A percentile compares a stretch with the other conserved stretches of the same genome.
These are phyloP conservation scores for Pteropus alecto DNA, from an alignment of 2,113 vertebrate genomes.

Conservation along the genomic window DNA sequence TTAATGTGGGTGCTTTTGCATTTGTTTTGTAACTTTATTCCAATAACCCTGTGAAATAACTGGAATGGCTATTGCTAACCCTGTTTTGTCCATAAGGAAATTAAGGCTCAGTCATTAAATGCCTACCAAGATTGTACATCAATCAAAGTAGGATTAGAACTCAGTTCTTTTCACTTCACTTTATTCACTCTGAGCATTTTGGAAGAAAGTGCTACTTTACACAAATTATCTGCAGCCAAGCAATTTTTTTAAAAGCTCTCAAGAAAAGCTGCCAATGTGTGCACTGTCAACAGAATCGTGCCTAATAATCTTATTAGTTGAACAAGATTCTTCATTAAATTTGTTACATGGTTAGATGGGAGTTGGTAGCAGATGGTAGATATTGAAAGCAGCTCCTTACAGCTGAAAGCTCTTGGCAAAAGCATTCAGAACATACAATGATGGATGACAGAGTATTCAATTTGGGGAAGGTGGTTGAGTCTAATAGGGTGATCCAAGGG, in stretches of 20 bases:
- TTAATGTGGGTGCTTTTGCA: neutral
- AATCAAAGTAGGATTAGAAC: constrained; percentile 23
- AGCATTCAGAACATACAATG: constrained; percentile 46
- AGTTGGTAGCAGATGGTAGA: constrained; percentile 66
- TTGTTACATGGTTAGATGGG: constrained; percentile 38
- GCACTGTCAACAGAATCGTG: constrained; percentile 60
- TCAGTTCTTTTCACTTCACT: neutral
- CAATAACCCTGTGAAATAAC: neutral
- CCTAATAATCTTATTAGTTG: constrained; percentile 60
- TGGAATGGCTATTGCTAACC: neutral
- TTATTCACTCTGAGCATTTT: neutral
- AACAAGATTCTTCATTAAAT: constrained; percentile 62
- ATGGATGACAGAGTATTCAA: constrained; percentile 58
- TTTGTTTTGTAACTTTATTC: constrained; percentile 12
- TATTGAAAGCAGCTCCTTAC: constrained; percentile 56
- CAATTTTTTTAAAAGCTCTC: constrained; percentile 52
- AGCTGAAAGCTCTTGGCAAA: constrained; percentile 66
- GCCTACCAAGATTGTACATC: neutral
- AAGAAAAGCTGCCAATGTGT: constrained; percentile 56
- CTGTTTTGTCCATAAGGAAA: constrained; percentile 10
- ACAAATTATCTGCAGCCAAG: constrained; percentile 52
- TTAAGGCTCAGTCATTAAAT: neutral
- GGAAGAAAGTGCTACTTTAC: neutral
- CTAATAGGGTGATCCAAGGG: constrained; percentile 51
- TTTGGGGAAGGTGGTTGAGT: constrained; percentile 28